phyloP scores from a whole-genome alignment of 2,888 invertebrate genomes.

The Mallateleia sp. region DNA sequence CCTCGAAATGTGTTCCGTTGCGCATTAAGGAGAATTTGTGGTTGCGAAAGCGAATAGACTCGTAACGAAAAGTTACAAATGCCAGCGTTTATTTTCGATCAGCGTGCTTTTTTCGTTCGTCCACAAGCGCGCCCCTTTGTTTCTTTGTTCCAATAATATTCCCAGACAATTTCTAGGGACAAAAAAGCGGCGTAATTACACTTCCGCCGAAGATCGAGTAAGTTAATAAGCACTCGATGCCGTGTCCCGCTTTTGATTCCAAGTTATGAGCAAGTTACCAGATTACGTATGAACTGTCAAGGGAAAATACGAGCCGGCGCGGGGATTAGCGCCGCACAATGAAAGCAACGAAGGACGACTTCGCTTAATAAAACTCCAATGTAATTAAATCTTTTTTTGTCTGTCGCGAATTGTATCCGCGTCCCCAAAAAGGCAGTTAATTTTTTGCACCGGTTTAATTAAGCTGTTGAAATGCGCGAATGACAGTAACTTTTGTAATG shows the following conservation, averaged over 20 bases:
- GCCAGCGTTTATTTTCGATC: conserved; percentile 29
- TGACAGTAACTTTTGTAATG: conserved; percentile 53
- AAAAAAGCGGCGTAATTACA: conserved; percentile 41
- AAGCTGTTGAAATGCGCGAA: conserved; percentile 59
- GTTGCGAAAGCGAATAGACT: conserved; percentile 15
- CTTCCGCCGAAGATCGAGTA: conserved; percentile 46
- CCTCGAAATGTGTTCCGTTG: neutral
- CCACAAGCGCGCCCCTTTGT: conserved; percentile 11
- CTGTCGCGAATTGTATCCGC: conserved; percentile 61
- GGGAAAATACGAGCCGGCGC: conserved; percentile 43
- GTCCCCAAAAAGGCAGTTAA: conserved; percentile 58
- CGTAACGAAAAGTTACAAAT: conserved; percentile 25
- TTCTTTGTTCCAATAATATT: conserved; percentile 24
- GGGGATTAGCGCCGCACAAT: conserved; percentile 69
- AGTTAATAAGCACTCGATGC: conserved; percentile 59
- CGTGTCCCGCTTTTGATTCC: conserved; percentile 51
- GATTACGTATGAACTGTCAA: conserved; percentile 44
- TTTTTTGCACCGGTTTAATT: conserved; percentile 70
- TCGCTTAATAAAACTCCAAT: conserved; percentile 70
- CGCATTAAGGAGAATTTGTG: conserved; percentile 33
- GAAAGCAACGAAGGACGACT: conserved; percentile 46
- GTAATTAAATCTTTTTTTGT: conserved; percentile 76
- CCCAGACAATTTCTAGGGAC: conserved; percentile 25
- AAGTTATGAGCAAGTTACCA: conserved; percentile 33
- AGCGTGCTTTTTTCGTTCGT: conserved; percentile 8